Evolutionary conservation across 1,140 invertebrate genomes (phyloP).

Genomic region (Drosophila melanica): DNA sequence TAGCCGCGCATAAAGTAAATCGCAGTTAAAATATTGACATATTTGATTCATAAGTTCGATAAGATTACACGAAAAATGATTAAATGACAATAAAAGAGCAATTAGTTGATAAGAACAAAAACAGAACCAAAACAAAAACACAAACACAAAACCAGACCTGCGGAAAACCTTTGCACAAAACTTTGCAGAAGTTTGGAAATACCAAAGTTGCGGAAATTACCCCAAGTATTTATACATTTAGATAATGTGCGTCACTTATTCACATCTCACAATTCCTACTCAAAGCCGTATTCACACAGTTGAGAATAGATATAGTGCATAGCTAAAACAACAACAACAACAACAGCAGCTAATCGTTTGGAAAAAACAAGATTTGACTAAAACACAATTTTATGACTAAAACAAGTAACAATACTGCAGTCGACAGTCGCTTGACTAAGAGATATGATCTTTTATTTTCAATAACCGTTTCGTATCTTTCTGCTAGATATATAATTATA

Average conservation of each 20-base stretch:
- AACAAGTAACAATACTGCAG: background rate
- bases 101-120: conserved; percentile 2
- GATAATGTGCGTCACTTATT: conserved; percentile 14
- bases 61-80: conserved; percentile 7
- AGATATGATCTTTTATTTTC: background rate
- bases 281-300: background rate
- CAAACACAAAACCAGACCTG: background rate
- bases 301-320: too few species aligned
- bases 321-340: background rate
- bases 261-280: background rate
- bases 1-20: conserved; percentile 23
- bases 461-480: too few species aligned
- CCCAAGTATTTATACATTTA: conserved; percentile 16
- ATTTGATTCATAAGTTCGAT: conserved; percentile 32
- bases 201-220: background rate
- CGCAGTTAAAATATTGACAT: conserved; percentile 26
- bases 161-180: background rate
- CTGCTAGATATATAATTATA: too few species aligned
- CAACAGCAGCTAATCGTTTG: background rate
- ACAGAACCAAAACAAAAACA: background rate
- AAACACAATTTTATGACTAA: background rate
- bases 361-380: conserved; percentile 12
- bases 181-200: background rate
- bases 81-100: background rate
- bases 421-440: background rate